Evolutionary conservation across 2,888 invertebrate species (phyloP), one percentile per base, ranked within the genome.

Genomic region (Marronus borbonicus): DNA sequence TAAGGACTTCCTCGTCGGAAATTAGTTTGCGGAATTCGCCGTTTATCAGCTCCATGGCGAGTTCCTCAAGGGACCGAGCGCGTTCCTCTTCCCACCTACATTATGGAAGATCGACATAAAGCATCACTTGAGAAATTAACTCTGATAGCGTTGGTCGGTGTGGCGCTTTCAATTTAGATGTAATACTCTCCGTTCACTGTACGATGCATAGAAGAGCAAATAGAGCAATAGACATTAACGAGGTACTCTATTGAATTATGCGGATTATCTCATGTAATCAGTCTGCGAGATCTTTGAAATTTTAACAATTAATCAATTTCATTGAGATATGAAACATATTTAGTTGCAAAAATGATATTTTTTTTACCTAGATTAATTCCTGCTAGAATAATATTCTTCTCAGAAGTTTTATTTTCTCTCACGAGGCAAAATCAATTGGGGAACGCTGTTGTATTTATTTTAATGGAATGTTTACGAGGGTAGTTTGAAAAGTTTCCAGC

Each of bases 1-100:
- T 91, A 28, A 93, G 86, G 49, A 92, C 90, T 10, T 91, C 90
- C 50, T 89, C 88, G 12, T 91, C 89, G 75, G 91, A 91, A 0
- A 93, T 89, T 49, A 90, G 86, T 17, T 91, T 88, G 77, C 90
- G 91, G 85, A 93, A 93, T 64, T 90, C 86, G 0, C 91, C 90
- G 79, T 91, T 87, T 14, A 93, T 86, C 76, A 93, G 88, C 82
- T 89, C 89, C 79, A 89, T 89, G 79, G 92, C 92, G 76, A 91
- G 89, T 8, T 87, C 85, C 85, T 92, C 89, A 65, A 93, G 84
- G 75, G 90, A 88, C 12, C 83, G 82, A 24, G 91, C 90, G 76
- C 91, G 88, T 49, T 89, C 87, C 84, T 92, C 92, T 81, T 89
- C 89, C 86, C 89, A 90, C 31, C 88, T 88, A 68, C 49, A 58